phyloP scores from a whole-genome alignment of 2,113 vertebrate species.

The Limanda limanda region DNA sequence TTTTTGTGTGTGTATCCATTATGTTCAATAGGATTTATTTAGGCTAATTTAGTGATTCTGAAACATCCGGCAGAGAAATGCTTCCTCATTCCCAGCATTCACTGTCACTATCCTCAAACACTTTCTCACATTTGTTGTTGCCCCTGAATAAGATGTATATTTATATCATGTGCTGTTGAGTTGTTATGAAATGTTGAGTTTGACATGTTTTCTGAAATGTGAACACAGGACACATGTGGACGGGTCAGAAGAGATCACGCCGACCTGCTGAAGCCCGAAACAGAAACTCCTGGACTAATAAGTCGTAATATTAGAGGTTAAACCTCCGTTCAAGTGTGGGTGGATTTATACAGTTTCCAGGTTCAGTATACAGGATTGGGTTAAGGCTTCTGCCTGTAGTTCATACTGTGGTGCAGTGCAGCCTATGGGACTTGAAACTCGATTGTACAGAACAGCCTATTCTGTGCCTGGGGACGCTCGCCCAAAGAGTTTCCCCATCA shows the following conservation, averaged over 20 bases:
- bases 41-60: not conserved
- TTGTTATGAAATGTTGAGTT: conserved; percentile 71
- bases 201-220: conserved; percentile 76
- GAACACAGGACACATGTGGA: conserved; percentile 61
- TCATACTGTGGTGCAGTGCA: conserved; percentile 44
- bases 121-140: conserved; percentile 41
- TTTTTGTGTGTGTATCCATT: conserved; percentile 1
- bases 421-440: conserved; percentile 44
- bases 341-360: conserved; percentile 5
- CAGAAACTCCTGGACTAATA: conserved; percentile 29
- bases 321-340: conserved; percentile 12
- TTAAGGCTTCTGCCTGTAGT: conserved; percentile 31
- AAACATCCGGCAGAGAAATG: conserved; percentile 12
- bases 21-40: conserved; percentile 25
- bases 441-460: conserved; percentile 66
- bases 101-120: conserved; percentile 5
- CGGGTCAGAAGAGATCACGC: conserved; percentile 13
- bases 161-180: conserved; percentile 72
- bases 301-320: not conserved
- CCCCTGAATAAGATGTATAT: conserved; percentile 60
- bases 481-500: conserved; percentile 45
- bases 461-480: conserved; percentile 69
- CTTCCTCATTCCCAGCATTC: conserved; percentile 14
- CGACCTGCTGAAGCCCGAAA: conserved; percentile 13
- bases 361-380: conserved; percentile 12